Evolutionary conservation across 1,140 invertebrate species (phyloP).

Genomic region (Matsumurasca onukii): DNA sequence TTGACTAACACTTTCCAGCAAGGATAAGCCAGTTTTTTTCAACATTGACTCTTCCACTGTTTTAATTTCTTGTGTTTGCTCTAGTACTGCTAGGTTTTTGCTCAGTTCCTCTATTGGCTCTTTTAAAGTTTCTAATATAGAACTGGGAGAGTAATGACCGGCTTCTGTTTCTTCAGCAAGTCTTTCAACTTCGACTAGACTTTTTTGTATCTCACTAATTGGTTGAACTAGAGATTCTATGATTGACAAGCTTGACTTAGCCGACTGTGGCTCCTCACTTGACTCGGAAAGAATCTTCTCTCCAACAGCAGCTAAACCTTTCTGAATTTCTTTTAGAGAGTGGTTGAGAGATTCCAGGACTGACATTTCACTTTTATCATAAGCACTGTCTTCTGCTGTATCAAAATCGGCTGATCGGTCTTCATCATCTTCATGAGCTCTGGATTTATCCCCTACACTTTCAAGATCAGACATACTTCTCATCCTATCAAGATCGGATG

Average conservation of each 20-base stretch:
- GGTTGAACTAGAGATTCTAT: conserved; percentile 55
- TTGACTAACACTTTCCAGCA: conserved; percentile 40
- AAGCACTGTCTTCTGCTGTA: conserved; percentile 39
- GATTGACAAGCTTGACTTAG: conserved; percentile 40
- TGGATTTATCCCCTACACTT: conserved; percentile 28
- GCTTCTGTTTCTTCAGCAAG: conserved; percentile 40
- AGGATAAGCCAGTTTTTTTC: conserved; percentile 37
- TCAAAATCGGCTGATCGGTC: conserved; percentile 36
- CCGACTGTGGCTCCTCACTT: conserved; percentile 35
- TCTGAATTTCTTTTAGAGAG: conserved; percentile 43
- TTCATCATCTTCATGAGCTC: conserved; percentile 33
- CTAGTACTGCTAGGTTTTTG: conserved; percentile 39
- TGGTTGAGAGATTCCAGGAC: conserved; percentile 43
- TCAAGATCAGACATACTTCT: conserved; percentile 26
- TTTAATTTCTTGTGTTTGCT: conserved; percentile 30
- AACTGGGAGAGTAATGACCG: conserved; percentile 35
- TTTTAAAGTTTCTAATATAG: conserved; percentile 56
- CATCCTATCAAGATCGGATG: conserved; percentile 21
- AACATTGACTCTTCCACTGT: conserved; percentile 24
- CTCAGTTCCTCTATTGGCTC: conserved; percentile 48
- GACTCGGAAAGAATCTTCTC: conserved; percentile 38
- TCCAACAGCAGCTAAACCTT: conserved; percentile 40
- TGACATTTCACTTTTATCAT: conserved; percentile 41
- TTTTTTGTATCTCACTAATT: conserved; percentile 61
- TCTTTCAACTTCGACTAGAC: conserved; percentile 53